These are phyloP conservation scores for Helicoverpa armigera DNA, from an alignment of 1,140 invertebrate genomes.

Conservation along the genomic window DNA sequence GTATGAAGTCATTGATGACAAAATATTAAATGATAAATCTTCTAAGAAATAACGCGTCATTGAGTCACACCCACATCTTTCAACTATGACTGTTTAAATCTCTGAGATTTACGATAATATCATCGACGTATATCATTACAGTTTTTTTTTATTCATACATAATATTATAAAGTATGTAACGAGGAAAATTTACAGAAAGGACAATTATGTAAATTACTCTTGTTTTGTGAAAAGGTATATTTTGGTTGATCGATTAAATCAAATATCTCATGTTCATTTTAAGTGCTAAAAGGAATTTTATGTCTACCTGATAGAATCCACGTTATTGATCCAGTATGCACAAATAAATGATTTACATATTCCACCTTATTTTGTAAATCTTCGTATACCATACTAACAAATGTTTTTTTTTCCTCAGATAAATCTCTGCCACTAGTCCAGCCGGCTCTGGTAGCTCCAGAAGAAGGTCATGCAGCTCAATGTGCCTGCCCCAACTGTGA, in stretches of 20 bases:
- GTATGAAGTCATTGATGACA: slow-evolving; percentile 4
- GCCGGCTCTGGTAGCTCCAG: slow-evolving; percentile 59
- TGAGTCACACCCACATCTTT: neutral
- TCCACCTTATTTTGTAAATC: neutral
- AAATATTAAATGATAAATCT: slow-evolving; percentile 35
- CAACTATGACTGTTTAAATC: neutral
- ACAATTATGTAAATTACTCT: neutral
- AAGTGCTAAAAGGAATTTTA: too few relatives aligned
- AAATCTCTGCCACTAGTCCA: slow-evolving; percentile 75
- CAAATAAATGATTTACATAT: too few relatives aligned
- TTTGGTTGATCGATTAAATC: too few relatives aligned
- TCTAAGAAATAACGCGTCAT: slow-evolving; percentile 9
- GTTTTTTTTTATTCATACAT: neutral
- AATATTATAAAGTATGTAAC: neutral
- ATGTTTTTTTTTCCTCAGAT: slow-evolving; percentile 63
- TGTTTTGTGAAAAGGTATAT: too few relatives aligned
- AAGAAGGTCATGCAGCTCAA: slow-evolving; percentile 72
- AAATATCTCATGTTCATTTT: too few relatives aligned
- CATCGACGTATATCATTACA: neutral
- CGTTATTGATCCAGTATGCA: too few relatives aligned
- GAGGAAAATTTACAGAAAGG: neutral
- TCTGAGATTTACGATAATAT: neutral
- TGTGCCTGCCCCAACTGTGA: slow-evolving; percentile 81
- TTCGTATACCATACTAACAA: neutral
- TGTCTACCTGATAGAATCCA: too few relatives aligned